Conservation (phyloP, 2,113 vertebrate species). For the Xiphias gladius region DNA sequence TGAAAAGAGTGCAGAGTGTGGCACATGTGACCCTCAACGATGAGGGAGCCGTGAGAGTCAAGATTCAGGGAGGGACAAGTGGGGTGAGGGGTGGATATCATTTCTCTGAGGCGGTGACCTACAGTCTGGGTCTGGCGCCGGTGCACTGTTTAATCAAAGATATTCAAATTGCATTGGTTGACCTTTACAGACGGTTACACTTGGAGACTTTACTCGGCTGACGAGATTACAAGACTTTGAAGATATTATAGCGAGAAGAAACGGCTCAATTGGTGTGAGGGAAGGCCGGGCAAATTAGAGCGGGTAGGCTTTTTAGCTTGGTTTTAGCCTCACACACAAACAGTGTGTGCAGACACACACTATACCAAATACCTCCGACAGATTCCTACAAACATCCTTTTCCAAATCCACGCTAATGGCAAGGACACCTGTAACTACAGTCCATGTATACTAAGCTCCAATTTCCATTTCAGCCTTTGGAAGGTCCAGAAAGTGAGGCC, state of each 20-base stretch:
- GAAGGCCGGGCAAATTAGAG: constrained; percentile 43
- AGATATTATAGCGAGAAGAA: constrained; percentile 40
- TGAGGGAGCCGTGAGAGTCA: constrained; percentile 19
- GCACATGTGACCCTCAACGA: constrained; percentile 48
- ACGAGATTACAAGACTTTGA: constrained; percentile 66
- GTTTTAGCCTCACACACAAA: neutral
- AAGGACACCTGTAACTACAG: neutral
- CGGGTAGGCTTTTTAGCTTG: neutral
- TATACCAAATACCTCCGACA: too few species aligned
- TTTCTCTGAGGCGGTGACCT: constrained; percentile 75
- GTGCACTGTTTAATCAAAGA: constrained; percentile 75
- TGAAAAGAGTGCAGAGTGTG: constrained; percentile 31
- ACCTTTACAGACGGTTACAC: constrained; percentile 74
- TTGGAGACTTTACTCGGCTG: constrained; percentile 51
- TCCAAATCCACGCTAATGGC: too few species aligned
- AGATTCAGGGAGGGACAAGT: constrained; percentile 45
- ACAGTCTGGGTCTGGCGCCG: constrained; percentile 58
- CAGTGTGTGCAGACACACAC: neutral
- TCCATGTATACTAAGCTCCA: neutral
- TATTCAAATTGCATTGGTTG: constrained; percentile 76
- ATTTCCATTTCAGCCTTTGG: neutral
- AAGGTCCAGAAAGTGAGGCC: neutral
- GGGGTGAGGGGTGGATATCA: constrained; percentile 59
- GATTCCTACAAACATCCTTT: neutral
- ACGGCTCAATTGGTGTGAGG: constrained; percentile 6